Percentiles rank a stretch among this genome's conserved stretches.
Conservation (phyloP, 1,140 invertebrate genomes). For the Mactra quadrangularis region DNA sequence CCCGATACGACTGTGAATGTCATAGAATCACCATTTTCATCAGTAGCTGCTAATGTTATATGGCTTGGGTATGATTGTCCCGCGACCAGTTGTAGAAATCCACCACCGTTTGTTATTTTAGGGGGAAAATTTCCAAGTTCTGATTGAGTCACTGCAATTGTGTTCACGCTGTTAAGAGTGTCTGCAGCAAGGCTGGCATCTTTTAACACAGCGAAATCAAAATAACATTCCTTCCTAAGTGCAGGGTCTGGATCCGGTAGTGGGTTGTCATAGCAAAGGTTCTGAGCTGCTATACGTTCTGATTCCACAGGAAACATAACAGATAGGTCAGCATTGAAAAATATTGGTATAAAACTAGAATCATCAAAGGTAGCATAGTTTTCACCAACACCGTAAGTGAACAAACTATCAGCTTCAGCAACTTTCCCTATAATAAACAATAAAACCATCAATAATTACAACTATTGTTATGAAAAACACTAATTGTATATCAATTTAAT, state of each 20-base stretch:
- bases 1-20: conserved; percentile 56
- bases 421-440: conserved; percentile 47
- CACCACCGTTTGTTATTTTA: conserved; percentile 45
- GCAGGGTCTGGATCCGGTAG: conserved; percentile 56
- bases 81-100: conserved; percentile 54
- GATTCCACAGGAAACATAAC: conserved; percentile 65
- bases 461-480: no score
- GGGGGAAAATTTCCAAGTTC: conserved; percentile 50
- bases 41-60: conserved; percentile 41
- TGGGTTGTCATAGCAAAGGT: conserved; percentile 57
- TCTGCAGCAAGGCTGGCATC: conserved; percentile 47
- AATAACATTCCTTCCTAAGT: conserved; percentile 65
- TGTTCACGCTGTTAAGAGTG: conserved; percentile 23
- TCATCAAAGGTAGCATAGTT: conserved; percentile 50
- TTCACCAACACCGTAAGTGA: conserved; percentile 47
- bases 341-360: conserved; percentile 56
- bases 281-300: conserved; percentile 37
- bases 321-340: conserved; percentile 68
- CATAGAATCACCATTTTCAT: conserved; percentile 64
- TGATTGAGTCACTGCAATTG: conserved; percentile 19
- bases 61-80: conserved; percentile 50
- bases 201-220: conserved; percentile 65
- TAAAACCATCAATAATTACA: background rate
- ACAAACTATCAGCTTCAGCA: conserved; percentile 22
- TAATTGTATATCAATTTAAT: background rate